Evolutionary conservation across 2,888 invertebrate species (phyloP), one percentile per base, ranked within the genome.

Genomic region (Amphipyra tragopoginis): DNA sequence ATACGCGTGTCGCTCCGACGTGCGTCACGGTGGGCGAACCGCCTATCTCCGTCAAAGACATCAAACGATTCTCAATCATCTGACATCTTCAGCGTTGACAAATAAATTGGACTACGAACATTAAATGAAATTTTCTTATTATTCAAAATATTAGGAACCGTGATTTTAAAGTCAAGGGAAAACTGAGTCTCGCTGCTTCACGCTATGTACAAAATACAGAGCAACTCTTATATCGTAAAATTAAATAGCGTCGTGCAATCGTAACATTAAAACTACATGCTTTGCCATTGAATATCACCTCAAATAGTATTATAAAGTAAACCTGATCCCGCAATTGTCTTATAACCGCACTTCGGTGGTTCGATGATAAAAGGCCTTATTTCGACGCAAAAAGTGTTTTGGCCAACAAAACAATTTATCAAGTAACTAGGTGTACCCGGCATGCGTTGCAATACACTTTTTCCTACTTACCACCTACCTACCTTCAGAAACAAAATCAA

Each of bases 191-290:
- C 70, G 63, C 66, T 59, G 76, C 73, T 68, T 53, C 70, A 65
- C 60, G 58, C 81, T 85, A 85, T 85, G 79, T 86, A 85, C 83
- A 85, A 81, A 78, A 78, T 73, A 82, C 74, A 84, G 76, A 82
- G 80, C 77, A 82, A 75, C 77, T 83, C 77, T 72, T 65, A 69
- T 47, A 40, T 63, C 34, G 49, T 62, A 57, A 65, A 72, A 79
- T 60, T 55, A 68, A 71, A 78, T 42, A 40, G 50, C 55, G 50
- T 33, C 57, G 40, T 3, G 51, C 57, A 40, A 62, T 42, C 59
- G 62, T 59, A 59, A 73, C 51, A 34, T 62, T 60, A 34, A 39
- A 50, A 33, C 1, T 40, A 39, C 3, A 40, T 5, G 29, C 36
- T 6, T 11, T 15, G 10, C 34, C 49, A 29, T n/a, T n/a, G 29